A percentile compares a stretch with the other conserved stretches of the same genome.
phyloP scores from a whole-genome alignment of 2,113 vertebrate species.

The Motacilla alba region DNA sequence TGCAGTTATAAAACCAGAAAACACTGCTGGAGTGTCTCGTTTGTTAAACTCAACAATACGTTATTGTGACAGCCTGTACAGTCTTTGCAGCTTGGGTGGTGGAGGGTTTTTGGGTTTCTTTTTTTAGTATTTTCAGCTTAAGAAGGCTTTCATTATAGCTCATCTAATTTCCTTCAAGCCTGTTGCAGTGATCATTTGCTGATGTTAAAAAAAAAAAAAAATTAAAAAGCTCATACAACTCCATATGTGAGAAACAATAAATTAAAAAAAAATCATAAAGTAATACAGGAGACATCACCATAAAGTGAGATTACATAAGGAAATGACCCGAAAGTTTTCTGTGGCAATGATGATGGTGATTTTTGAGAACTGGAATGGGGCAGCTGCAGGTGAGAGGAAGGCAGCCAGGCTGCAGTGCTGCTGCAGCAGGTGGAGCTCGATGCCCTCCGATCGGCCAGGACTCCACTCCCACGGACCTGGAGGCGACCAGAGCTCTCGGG shows the following conservation, averaged over 20 bases:
- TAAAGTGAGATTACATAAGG: neutral
- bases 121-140: neutral
- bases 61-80: neutral
- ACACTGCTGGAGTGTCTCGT: neutral
- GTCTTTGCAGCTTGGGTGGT: neutral
- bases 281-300: neutral
- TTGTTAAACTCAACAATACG: neutral
- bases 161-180: neutral
- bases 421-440: constrained; percentile 67
- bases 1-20: neutral
- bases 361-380: neutral
- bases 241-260: neutral
- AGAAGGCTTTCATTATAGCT: neutral
- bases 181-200: constrained; percentile 8
- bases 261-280: neutral
- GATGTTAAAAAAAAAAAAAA: neutral
- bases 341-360: too few species aligned
- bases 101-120: neutral
- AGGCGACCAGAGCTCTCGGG: neutral
- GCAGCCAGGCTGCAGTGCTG: neutral
- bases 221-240: neutral
- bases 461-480: neutral
- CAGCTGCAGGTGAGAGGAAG: neutral
- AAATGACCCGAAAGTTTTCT: neutral
- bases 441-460: neutral